A percentile compares a stretch with the other conserved stretches of the same genome.
These are phyloP conservation scores for Leptothorax acervorum DNA, from an alignment of 2,888 invertebrate genomes.

Conservation along the genomic window DNA sequence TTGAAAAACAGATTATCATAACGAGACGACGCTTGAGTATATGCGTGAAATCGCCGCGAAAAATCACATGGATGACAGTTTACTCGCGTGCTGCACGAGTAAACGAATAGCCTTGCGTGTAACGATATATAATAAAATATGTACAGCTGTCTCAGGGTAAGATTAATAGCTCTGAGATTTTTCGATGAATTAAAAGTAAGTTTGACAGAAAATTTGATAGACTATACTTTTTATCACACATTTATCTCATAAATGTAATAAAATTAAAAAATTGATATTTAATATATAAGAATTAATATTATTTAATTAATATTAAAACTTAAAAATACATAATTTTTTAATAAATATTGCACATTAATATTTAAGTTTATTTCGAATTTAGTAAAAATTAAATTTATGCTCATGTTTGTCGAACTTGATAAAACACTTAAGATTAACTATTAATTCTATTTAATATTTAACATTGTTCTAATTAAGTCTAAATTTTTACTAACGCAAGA, in stretches of 20 bases:
- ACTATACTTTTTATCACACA: neutral
- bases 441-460: neutral
- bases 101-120: conserved; percentile 19
- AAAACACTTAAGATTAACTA: neutral
- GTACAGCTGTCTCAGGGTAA: neutral
- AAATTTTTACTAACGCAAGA: neutral
- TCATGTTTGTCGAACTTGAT: neutral
- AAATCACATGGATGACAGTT: conserved; percentile 32
- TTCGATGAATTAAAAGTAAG: conserved; percentile 1
- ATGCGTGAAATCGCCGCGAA: conserved; percentile 37
- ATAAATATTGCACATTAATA: neutral
- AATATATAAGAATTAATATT: neutral
- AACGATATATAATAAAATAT: neutral
- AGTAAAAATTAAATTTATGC: conserved; percentile 3
- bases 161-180: neutral
- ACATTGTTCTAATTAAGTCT: neutral
- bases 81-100: conserved; percentile 32
- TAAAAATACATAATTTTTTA: neutral
- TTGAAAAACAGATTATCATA: conserved; percentile 35
- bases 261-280: conserved; percentile 12
- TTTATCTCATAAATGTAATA: neutral
- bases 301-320: neutral
- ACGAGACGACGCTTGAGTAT: conserved; percentile 23
- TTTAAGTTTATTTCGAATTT: neutral
- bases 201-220: conserved; percentile 17